Conservation (phyloP, 2,113 vertebrate genomes). For the Scomber scombrus region DNA sequence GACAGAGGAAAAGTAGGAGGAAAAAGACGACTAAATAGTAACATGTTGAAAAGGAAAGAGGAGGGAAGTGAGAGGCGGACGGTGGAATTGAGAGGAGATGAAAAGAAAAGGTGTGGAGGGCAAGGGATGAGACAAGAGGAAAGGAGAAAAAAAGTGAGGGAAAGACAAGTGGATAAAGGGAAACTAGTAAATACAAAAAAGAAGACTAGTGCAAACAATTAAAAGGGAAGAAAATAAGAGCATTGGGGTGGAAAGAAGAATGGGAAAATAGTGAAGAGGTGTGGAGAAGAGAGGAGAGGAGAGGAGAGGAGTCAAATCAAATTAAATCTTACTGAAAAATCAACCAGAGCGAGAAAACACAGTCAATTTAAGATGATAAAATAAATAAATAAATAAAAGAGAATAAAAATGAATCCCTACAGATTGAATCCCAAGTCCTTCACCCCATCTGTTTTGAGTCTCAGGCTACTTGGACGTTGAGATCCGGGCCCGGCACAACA, state of each 20-base stretch:
- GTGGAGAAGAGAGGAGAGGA: neutral
- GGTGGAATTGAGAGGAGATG: neutral
- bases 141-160: neutral
- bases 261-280: neutral
- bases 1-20: neutral
- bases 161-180: neutral
- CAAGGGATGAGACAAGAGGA: neutral
- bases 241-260: neutral
- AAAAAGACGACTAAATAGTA: neutral
- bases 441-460: conserved; percentile 63
- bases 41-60: too few species aligned
- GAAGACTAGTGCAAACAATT: neutral
- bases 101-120: neutral
- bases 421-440: conserved; percentile 31
- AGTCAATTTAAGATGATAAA: conserved; percentile 39
- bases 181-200: neutral
- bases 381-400: neutral
- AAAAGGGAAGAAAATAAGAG: neutral
- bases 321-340: conserved; percentile 33
- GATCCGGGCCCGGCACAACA: conserved; percentile 37
- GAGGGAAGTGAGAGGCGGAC: neutral
- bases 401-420: conserved; percentile 42
- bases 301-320: conserved; percentile 15
- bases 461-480: conserved; percentile 40
- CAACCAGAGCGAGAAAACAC: conserved; percentile 36